Evolutionary conservation across 23 tunicate genomes (phyloP), one percentile per base, ranked within the genome.

Genomic region (Botrylloides violaceus): DNA sequence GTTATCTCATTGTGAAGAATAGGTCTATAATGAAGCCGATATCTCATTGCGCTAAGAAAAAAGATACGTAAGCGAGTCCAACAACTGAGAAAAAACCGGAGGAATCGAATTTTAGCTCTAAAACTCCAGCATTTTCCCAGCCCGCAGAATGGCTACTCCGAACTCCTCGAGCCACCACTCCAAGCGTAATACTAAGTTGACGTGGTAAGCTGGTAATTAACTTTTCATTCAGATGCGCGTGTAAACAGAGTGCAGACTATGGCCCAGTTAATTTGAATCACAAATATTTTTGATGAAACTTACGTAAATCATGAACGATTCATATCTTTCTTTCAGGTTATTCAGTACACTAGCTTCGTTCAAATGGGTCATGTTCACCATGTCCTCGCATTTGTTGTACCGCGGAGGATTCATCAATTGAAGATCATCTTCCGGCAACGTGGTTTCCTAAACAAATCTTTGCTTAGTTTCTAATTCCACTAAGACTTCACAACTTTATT

Each of bases 301-400:
- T 63, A 80, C 95, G 80, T 87, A 87, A 58, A 87, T 87, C 95
- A 87, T 87, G 59, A 87, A 87, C 20, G 86, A 50, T 39, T 76
- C 86, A 58, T 87, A 87, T 49, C 95, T 80, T 25, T 68, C 53
- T 38, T 84, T 59, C 34, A 87, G 77, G 47, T 87, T 87, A 75
- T 80, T 87, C 26, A 87, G 74, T 30, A 87, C 95, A 39, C 86
- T 80, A 12, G 95, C 95, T 76, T 88, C 96, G 80, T 82, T 81
- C 49, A 88, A 76, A 81, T 83, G 84, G 64, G 96, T 88, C 96
- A 88, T 88, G 80, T 72, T 72, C 24, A 81, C 96, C 96, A 88
- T 88, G 64, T 88, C 96, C 59, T 88, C 96, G 59, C 88, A 82
- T 62, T 81, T 81, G 39, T 88, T 85, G 73, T 88, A 88, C 50